Evolutionary conservation across 2,797 vertebrate genomes (phyloP), one percentile per base, ranked within the genome.

Genomic region (Mormyrops boulengeri): DNA sequence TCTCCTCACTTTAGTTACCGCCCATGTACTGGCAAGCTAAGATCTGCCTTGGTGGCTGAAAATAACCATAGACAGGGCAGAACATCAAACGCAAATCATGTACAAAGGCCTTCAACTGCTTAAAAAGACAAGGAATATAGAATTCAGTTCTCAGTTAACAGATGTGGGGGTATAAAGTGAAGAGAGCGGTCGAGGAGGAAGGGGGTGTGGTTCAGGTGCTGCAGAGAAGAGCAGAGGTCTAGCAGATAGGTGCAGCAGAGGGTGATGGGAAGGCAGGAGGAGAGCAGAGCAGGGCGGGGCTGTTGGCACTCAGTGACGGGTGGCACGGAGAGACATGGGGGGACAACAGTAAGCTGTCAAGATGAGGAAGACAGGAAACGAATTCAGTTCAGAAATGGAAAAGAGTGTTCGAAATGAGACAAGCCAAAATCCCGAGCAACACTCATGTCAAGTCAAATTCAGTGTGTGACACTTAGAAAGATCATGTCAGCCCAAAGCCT

Each of bases 311-410:
- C 97, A 98, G 94, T 95, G 93, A 93, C 93, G 96, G 95, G 96
- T 97, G 95, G 96, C 93, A 86, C 96, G 97, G 92, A 97, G 94
- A 93, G 96, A 97, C 93, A 99, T 96, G 92, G 96, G 93, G 66
- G 94, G 95, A 94, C 96, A 96, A 95, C 96, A 97, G 92, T 96
- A 96, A 91, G 95, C 96, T 95, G 94, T 90, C 0, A 84, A 89
- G 91, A 93, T 92, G 89, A 92, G 50, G 87, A 53, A 80, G 89
- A 89, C 50, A 89, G 49, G 89, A 82, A 47, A 84, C 62, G 34
- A 34, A 17, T 53, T 88, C 77, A 89, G 30, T 85, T 8, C 57
- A 86, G 84, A 85, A 84, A 49, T 57, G 62, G 47, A 89, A 85
- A 6, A 85, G 44, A 80, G 47, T 47, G 11, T 87, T 22, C 12